Base-by-base conservation (phyloP, 1,140 invertebrate species). In the Temnothorax curvispinosus region DNA sequence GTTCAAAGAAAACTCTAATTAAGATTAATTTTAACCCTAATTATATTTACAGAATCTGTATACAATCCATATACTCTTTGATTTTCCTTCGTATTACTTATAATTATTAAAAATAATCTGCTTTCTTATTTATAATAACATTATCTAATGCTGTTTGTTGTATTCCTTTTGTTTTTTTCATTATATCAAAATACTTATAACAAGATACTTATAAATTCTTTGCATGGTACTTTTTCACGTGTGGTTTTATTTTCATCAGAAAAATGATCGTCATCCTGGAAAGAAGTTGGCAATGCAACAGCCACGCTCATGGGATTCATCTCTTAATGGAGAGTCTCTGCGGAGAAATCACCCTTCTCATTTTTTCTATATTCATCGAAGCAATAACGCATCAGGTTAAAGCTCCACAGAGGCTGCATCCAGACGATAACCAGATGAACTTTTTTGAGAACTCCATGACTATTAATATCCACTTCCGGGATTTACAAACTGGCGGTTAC, bases 391-490 rank as follows among this genome's bases (percentile, higher is more conserved):
- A n/a, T n/a, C n/a, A 88, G 58, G 32, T 74, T 67, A 62, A 80
- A 75, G 87, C 54, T 67, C 18, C 35, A 52, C 44, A n/a, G n/a
- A 41, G 32, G 11, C 41, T 60, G 71, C 64, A 65, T 21, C n/a
- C 58, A 47, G 47, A 71, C 35, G 60, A 84, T 88, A 89, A 77
- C 38, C 50, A 32, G 71, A 74, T 84, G 8, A 87, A 56, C 35
- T 11, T 65, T 74, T 84, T 62, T 8, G 13, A 77, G 65, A 75
- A 56, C 47, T 52, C 13, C 21, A n/a, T 54, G 35, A 85, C 71
- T 64, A 88, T 89, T 85, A 78, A 88, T 89, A 88, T 85, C 74
- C 80, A 13, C 27, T 58, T 69, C 6, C n/a, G 54, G 44, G 81
- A 80, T 80, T 86, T 67, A 62, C 75, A 62, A 80, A 72, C 52